These are phyloP conservation scores for Drosophila prosaltans DNA, from an alignment of 1,140 invertebrate genomes.

Conservation along the genomic window DNA sequence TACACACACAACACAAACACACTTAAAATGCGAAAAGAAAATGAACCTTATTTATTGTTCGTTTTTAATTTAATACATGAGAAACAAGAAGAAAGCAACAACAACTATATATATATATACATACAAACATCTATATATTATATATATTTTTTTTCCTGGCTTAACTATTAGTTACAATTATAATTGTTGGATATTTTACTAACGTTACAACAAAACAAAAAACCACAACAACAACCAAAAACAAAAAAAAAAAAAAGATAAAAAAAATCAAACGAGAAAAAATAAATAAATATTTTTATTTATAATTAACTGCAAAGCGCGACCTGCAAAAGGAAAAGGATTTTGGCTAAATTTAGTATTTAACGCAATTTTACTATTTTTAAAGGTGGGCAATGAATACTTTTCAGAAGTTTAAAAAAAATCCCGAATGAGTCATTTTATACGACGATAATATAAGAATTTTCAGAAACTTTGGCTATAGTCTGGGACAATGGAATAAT, in stretches of 20 bases:
- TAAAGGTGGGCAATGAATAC: too few species aligned
- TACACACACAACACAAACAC: neutral
- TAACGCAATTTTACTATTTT: too few species aligned
- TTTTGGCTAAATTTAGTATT: neutral
- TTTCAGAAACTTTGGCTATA: too few species aligned
- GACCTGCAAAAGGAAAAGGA: slow-evolving; percentile 49
- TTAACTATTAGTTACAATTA: slow-evolving; percentile 78
- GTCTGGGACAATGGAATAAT: too few species aligned
- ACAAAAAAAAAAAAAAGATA: slow-evolving; percentile 48
- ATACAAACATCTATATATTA: slow-evolving; percentile 7
- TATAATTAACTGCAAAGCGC: neutral
- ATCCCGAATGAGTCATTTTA: too few species aligned
- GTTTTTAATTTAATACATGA: slow-evolving; percentile 73
- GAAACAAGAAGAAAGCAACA: slow-evolving; percentile 48
- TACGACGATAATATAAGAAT: too few species aligned
- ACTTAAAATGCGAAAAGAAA: slow-evolving; percentile 35
- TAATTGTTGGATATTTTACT: slow-evolving; percentile 80
- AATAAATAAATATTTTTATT: slow-evolving; percentile 55
- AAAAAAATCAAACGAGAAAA: slow-evolving; percentile 33
- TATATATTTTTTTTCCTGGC: slow-evolving; percentile 68
- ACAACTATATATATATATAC: slow-evolving; percentile 43
- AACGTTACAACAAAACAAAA: slow-evolving; percentile 69
- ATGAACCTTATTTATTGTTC: slow-evolving; percentile 28
- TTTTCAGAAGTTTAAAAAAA: too few species aligned
- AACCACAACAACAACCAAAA: slow-evolving; percentile 37